Evolutionary conservation across 2,797 vertebrate genomes (phyloP), one percentile per base, ranked within the genome.

Genomic region (Silurus aristotelis): DNA sequence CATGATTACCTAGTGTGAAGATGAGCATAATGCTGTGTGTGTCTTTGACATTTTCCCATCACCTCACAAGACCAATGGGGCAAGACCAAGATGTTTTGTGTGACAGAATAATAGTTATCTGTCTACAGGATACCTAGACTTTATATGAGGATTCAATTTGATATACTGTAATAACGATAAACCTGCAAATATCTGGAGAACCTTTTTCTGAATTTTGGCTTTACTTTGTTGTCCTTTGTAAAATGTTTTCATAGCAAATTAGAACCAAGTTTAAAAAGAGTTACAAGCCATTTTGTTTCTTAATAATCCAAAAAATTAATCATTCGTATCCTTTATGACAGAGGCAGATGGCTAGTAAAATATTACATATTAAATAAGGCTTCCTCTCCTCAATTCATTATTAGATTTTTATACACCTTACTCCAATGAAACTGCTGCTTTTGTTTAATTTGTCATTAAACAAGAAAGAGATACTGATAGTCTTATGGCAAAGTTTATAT

Each of bases 11-110:
- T 90, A 88, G 92, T 87, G 89, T 84, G 85, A 88, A 81, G 86
- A 92, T 86, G 87, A 92, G 86, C 86, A 89, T 91, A 92, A 91
- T 91, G 89, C 88, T 83, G 80, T 79, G 70, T 89, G 88, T 90
- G 61, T 82, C 81, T 92, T 78, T 93, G 92, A 93, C 93, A 93
- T 89, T 87, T 91, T 89, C 90, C 92, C 91, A 90, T 91, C 91
- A 67, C 87, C 73, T 93, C 91, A 91, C 90, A 71, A 90, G 85
- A 71, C 85, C 90, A 89, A 90, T 73, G 84, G 90, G 89, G 91
- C 89, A 91, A 91, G 92, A 92, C 89, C 87, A 90, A 93, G 91
- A 93, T 76, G 89, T 83, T 87, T 79, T 56, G 64, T 46, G 38
- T 27, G 27, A 71, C 46, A 12, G 77, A 5, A 80, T 63, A 43